Evolutionary conservation across 2,888 invertebrate genomes (phyloP).

Genomic region (Carterocephalus palaemon): DNA sequence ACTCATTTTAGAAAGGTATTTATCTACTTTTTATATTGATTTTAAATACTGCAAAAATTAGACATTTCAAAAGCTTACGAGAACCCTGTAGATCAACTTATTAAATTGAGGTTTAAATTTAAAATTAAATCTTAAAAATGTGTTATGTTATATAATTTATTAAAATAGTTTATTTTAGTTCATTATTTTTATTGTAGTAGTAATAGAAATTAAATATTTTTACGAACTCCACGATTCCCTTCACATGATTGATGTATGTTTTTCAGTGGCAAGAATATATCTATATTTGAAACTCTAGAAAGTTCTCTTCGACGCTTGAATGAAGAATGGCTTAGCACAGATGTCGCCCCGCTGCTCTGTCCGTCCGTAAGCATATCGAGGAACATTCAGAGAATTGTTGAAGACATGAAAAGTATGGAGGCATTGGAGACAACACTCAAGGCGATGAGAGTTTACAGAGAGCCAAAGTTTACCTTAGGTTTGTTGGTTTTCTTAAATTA

Average conservation of each 20-base stretch:
- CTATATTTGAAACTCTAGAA: conserved; percentile 52
- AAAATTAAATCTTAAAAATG: too few species aligned
- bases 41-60: too few species aligned
- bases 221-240: too few species aligned
- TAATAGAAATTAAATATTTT: too few species aligned
- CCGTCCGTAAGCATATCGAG: conserved; percentile 41
- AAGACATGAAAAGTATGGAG: conserved; percentile 28
- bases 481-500: conserved; percentile 28
- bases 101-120: too few species aligned
- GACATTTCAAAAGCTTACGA: too few species aligned
- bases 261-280: conserved; percentile 63
- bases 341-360: conserved; percentile 41
- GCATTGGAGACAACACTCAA: conserved; percentile 33
- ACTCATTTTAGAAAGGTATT: conserved; percentile 61
- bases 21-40: too few species aligned
- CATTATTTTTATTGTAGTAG: too few species aligned
- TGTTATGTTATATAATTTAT: too few species aligned
- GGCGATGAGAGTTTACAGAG: conserved; percentile 29
- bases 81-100: too few species aligned
- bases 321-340: conserved; percentile 38
- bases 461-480: conserved; percentile 39
- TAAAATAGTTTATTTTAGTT: too few species aligned
- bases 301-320: conserved; percentile 35
- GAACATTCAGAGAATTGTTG: conserved; percentile 35
- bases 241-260: too few species aligned